A percentile compares a stretch with the other conserved stretches of the same genome.
Evolutionary conservation across 2,888 invertebrate genomes (phyloP).

Genomic region (Leucoma salicis): DNA sequence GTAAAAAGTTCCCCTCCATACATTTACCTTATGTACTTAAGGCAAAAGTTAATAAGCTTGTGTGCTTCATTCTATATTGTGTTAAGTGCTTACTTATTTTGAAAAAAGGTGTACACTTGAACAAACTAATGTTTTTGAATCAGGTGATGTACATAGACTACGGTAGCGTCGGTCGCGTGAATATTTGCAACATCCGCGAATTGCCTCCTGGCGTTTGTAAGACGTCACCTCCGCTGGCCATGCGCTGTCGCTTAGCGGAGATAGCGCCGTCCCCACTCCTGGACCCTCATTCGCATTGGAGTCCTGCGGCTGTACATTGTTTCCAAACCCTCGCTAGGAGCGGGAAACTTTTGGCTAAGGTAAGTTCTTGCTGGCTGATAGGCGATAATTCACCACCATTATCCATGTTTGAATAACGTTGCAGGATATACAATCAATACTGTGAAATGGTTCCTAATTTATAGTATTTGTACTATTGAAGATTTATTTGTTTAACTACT

Average conservation of each 20-base stretch:
- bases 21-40: no score
- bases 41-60: no score
- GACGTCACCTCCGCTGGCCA: constrained; percentile 70
- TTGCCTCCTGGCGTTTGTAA: constrained; percentile 48
- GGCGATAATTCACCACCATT: background rate
- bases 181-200: constrained; percentile 64
- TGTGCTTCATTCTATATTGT: no score
- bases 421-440: no score
- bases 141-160: constrained; percentile 91
- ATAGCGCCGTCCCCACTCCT: constrained; percentile 85
- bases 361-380: constrained; percentile 35
- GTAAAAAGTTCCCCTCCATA: no score
- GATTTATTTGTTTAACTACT: no score
- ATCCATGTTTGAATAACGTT: no score
- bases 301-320: constrained; percentile 80
- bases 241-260: constrained; percentile 87
- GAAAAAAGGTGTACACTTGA: no score
- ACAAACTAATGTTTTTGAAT: background rate
- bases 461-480: no score
- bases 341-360: constrained; percentile 71
- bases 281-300: constrained; percentile 84
- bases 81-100: no score
- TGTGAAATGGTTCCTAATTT: no score
- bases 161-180: constrained; percentile 83
- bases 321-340: constrained; percentile 61